Base-by-base conservation (phyloP, 2,797 vertebrate species). In the Oreochromis mossambicus region DNA sequence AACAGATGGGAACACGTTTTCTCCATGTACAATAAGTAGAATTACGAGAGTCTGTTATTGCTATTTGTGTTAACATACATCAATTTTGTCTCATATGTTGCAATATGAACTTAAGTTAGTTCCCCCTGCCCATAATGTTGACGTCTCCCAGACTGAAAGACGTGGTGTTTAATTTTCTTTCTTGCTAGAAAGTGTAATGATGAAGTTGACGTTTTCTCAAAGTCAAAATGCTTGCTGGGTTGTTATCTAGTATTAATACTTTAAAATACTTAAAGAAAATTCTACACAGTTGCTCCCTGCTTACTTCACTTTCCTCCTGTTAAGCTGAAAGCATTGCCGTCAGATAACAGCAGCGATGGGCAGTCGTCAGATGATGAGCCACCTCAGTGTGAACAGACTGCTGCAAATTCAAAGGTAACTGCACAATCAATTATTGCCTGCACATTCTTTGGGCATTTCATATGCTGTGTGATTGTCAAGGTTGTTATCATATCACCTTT, bases 261-360 rank as follows among this genome's bases (percentile, higher is more conserved):
- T 34, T 17, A 73, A 75, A 26, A 7, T 14, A 9, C 8, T 38
- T 13, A 12, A 68, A 1, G 12, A 29, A 12, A 21, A 13, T 29
- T 61, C 7, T 66, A 8, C 11, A 17, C 6, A 0, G 2, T 43
- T 55, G 3, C 13, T 32, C 1, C 2, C 1, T 1, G 6, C 38
- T 79, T 0, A 83, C 19, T 5, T 79, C 5, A 12, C 41, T 9
- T 68, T 41, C 2, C 14, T 7, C 2, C 7, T 14, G 43, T 81
- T 14, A 41, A 95, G 94, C n/a, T 95, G 11, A 87, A 92, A 51
- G 83, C 82, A 2, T 0, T 91, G 12, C 85, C 89, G 54, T 56
- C 88, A 63, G 87, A 88, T 24, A 81, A 87, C 12, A 54, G 19
- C 68, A n/a, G 48, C 12, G 76, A 76, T 21, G 84, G 29, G 3